These are phyloP conservation scores for Acestrorhynchus altus DNA, from an alignment of 2,797 vertebrate genomes.

Conservation along the genomic window DNA sequence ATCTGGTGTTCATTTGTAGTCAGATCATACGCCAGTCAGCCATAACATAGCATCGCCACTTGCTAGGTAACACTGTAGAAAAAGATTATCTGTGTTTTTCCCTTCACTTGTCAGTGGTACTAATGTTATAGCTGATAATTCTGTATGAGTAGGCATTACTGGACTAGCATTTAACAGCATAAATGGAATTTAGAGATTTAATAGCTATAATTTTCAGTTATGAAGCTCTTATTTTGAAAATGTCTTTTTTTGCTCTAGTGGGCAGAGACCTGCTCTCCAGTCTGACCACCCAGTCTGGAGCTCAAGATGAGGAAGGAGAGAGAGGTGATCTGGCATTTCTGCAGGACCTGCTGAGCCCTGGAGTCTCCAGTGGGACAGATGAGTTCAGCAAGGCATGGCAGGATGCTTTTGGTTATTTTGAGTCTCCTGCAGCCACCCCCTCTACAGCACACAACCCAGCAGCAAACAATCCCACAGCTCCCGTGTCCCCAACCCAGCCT, in stretches of 20 bases:
- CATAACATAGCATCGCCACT: too few species aligned
- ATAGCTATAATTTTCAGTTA: too few species aligned
- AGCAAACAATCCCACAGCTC: conserved; percentile 61
- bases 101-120: too few species aligned
- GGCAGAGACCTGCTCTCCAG: conserved; percentile 66
- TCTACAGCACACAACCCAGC: conserved; percentile 2
- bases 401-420: conserved; percentile 74
- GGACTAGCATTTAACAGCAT: too few species aligned
- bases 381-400: conserved; percentile 78
- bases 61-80: too few species aligned
- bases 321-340: conserved; percentile 84
- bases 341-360: conserved; percentile 77
- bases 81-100: too few species aligned
- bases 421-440: conserved; percentile 44
- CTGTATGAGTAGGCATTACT: too few species aligned
- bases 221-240: too few species aligned
- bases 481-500: conserved; percentile 68
- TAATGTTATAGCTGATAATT: too few species aligned
- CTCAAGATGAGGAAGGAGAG: conserved; percentile 78
- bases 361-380: conserved; percentile 64
- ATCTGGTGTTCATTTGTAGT: too few species aligned
- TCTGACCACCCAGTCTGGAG: conserved; percentile 42
- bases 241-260: conserved; percentile 44
- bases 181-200: too few species aligned
- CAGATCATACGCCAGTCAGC: too few species aligned